A percentile compares a stretch with the other conserved stretches of the same genome.
phyloP scores from a whole-genome alignment of 2,797 vertebrate species.

The Orestias chungarensis region DNA sequence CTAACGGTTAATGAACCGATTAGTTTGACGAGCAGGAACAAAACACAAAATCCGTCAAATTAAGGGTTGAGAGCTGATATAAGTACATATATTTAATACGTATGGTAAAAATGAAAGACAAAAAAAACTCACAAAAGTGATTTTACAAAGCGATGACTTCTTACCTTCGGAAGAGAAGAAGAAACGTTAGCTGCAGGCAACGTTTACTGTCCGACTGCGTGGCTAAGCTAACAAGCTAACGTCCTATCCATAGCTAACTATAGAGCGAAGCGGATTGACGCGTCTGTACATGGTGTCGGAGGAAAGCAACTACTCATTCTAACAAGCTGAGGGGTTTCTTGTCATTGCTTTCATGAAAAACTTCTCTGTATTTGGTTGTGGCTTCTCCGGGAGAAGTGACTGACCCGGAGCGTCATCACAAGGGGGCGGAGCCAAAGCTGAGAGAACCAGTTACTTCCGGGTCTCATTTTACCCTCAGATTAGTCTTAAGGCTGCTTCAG shows the following conservation, averaged over 20 bases:
- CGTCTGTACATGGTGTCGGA: slow-evolving; percentile 17
- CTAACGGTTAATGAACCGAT: neutral
- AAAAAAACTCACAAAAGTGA: neutral
- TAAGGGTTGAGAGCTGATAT: too few relatives aligned
- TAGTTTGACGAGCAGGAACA: neutral
- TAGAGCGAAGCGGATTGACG: neutral
- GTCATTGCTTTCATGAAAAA: neutral
- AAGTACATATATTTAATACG: too few relatives aligned
- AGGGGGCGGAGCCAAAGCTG: slow-evolving; percentile 40
- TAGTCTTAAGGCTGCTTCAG: neutral
- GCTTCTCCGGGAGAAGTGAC: slow-evolving; percentile 45
- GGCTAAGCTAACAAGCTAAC: slow-evolving; percentile 32
- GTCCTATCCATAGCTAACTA: slow-evolving; percentile 16
- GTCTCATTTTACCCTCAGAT: fast-evolving
- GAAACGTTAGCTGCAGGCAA: slow-evolving; percentile 31
- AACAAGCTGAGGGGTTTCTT: neutral
- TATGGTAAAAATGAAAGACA: too few relatives aligned
- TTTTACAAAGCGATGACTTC: neutral
- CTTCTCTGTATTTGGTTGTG: slow-evolving; percentile 7
- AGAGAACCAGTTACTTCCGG: fast-evolving
- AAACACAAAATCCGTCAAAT: neutral
- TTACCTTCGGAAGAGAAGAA: slow-evolving; percentile 30
- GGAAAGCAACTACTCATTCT: neutral
- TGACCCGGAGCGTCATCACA: slow-evolving; percentile 9
- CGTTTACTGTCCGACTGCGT: slow-evolving; percentile 21